A percentile compares a stretch with the other conserved stretches of the same genome.
Evolutionary conservation across 2,113 vertebrate genomes (phyloP).

Genomic region (Poeciliopsis occidentalis): DNA sequence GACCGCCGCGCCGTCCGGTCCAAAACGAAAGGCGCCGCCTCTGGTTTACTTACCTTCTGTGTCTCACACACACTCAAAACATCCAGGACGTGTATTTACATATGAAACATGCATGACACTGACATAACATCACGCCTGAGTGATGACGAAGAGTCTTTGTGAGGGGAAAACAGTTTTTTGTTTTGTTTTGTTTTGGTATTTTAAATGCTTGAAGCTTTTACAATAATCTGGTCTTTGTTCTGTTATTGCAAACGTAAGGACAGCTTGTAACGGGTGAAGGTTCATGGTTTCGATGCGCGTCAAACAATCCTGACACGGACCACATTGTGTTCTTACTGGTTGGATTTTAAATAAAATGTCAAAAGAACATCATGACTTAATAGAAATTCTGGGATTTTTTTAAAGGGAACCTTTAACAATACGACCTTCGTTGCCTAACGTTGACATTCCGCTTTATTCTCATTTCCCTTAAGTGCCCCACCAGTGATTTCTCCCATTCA

Average conservation of each 20-base stretch:
- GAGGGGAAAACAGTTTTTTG: slow-evolving; percentile 27
- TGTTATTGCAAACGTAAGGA: background rate
- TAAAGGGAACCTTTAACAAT: background rate
- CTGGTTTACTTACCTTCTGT: slow-evolving; percentile 68
- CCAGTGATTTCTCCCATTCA: no score
- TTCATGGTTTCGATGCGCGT: background rate
- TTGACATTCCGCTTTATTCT: no score
- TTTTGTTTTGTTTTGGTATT: background rate
- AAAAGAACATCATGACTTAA: background rate
- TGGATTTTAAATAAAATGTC: background rate
- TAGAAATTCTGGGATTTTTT: background rate
- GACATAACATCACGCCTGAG: slow-evolving; percentile 35
- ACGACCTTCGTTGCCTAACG: background rate
- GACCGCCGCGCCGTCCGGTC: slow-evolving; percentile 15
- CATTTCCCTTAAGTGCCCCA: no score
- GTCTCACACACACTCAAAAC: slow-evolving; percentile 45
- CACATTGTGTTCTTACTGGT: background rate
- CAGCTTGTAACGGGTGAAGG: background rate
- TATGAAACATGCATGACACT: slow-evolving; percentile 70
- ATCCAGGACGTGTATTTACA: slow-evolving; percentile 48
- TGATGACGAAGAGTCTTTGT: background rate
- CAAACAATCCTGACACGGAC: slow-evolving; percentile 1
- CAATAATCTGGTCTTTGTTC: background rate
- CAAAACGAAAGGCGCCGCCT: slow-evolving; percentile 55
- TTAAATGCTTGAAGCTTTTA: background rate